Evolutionary conservation across 2,888 invertebrate genomes (phyloP), one percentile per base, ranked within the genome.

Genomic region (Exocentrus adspersus): DNA sequence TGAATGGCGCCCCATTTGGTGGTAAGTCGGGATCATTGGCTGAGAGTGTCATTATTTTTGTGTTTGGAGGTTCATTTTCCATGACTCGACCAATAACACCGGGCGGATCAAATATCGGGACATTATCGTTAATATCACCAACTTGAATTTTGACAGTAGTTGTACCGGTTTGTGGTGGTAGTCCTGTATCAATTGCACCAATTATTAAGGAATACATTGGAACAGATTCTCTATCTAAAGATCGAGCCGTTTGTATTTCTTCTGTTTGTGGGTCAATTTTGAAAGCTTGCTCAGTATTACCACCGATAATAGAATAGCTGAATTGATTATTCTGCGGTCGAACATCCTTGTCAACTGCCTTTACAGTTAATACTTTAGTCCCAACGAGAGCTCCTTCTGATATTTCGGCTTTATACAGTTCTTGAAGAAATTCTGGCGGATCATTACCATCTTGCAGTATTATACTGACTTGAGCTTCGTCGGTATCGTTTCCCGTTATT

Each of bases 401-500:
- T 17, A 97, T 87, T 64, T 87, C 88, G 0, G 92, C 88, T 76
- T 92, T 91, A 79, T 97, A 97, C 16, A 87, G 79, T 51, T 86
- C 86, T 75, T 91, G 88, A n/a, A 91, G 82, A 80, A 98, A 98
- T 80, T 94, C 94, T 0, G 97, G 97, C 0, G 97, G 95, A 84
- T 97, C 97, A 79, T 97, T 97, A 16, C 97, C 97, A 81, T 97
- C 97, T 84, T 96, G 94, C 67, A 98, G 93, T 0, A 93, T 92
- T 67, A 98, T 92, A 50, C 94, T 93, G 0, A 98, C 93, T 83
- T 95, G 94, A 2, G 97, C 97, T 83, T 95, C 95, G 78, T 96
- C 97, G 0, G 96, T 97, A 77, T 97, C 97, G 79, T 97, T 96
- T 2, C 97, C 97, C 37, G 92, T 87, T 72, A 98, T 96, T 16